phyloP scores from a whole-genome alignment of 2,797 vertebrate species.

The Myotis planiceps region DNA sequence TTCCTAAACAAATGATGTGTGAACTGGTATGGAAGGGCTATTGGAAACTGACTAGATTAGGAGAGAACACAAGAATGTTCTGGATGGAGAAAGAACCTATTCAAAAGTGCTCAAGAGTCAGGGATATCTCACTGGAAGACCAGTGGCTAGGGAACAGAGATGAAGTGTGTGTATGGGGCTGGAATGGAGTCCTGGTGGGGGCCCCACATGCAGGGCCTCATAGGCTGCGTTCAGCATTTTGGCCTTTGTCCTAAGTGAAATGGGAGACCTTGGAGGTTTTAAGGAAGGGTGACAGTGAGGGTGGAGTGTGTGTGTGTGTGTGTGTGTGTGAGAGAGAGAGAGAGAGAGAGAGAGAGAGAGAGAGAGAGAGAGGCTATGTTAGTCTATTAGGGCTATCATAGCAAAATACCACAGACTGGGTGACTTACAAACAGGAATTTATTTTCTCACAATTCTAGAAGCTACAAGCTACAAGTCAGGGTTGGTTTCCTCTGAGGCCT shows the following conservation, averaged over 20 bases:
- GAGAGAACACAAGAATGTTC: background rate
- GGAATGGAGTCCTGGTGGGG: background rate
- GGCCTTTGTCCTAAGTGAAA: background rate
- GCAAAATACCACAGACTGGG: background rate
- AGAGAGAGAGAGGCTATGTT: no score
- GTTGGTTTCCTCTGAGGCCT: background rate
- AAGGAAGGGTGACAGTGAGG: background rate
- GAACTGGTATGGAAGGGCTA: background rate
- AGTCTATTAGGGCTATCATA: background rate
- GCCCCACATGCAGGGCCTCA: background rate
- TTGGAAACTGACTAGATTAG: no score
- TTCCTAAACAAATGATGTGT: fast-evolving
- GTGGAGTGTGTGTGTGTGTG: background rate
- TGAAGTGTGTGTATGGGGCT: background rate
- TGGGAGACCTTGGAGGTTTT: background rate
- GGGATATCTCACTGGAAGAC: background rate
- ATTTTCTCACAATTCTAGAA: background rate
- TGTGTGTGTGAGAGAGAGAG: no score
- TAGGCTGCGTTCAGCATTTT: background rate
- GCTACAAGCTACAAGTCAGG: background rate
- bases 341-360: background rate
- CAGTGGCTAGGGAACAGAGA: background rate
- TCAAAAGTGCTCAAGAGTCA: background rate
- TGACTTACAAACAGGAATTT: background rate
- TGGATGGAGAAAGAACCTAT: background rate